Evolutionary conservation across 2,888 invertebrate species (phyloP).

Genomic region (Boloria selene): DNA sequence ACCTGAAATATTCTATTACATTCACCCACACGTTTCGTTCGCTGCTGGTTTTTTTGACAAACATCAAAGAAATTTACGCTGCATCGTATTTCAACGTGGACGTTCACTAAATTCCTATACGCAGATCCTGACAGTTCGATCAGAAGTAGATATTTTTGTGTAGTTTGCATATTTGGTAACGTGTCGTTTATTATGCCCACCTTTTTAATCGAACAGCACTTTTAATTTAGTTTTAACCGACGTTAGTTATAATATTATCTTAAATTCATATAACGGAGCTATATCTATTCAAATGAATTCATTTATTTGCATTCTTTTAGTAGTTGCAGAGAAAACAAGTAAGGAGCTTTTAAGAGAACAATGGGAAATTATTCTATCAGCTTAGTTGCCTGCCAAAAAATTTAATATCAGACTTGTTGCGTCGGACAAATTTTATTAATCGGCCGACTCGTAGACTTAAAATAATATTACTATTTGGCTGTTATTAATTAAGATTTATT

Average conservation of each 20-base stretch:
- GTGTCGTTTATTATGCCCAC: background rate
- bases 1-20: conserved; percentile 20
- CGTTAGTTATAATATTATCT: too few species aligned
- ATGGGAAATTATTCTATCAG: conserved; percentile 39
- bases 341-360: conserved; percentile 27
- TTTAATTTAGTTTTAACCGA: background rate
- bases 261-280: conserved; percentile 11
- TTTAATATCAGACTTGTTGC: conserved; percentile 41
- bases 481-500: conserved; percentile 6
- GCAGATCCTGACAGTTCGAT: conserved; percentile 16
- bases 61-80: conserved; percentile 24
- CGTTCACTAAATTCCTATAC: conserved; percentile 21
- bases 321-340: conserved; percentile 23
- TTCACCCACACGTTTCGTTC: conserved; percentile 15
- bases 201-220: background rate
- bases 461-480: background rate
- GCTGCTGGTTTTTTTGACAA: conserved; percentile 24
- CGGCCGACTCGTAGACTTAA: conserved; percentile 9
- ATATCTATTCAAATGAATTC: conserved; percentile 30
- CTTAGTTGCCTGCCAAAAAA: conserved; percentile 39
- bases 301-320: conserved; percentile 32
- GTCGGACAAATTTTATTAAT: conserved; percentile 26
- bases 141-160: conserved; percentile 10
- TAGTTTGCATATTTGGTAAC: background rate
- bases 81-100: conserved; percentile 22